A percentile compares a stretch with the other conserved stretches of the same genome.
Evolutionary conservation across 2,113 vertebrate species (phyloP).

Genomic region (Rhynchomys soricoides): DNA sequence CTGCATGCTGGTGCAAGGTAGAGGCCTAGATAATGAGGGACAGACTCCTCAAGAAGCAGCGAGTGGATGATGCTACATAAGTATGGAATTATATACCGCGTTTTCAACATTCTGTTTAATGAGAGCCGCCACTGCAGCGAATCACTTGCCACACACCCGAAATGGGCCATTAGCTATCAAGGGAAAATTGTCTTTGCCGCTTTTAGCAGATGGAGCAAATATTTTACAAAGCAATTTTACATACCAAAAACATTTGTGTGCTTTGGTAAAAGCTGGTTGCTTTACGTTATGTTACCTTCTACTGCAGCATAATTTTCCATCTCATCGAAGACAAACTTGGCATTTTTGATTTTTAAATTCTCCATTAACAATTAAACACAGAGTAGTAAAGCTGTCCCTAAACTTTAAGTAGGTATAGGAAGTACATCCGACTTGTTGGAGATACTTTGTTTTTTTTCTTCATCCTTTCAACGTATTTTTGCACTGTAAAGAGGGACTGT

Average conservation of each 20-base stretch:
- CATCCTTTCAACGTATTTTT: slow-evolving; percentile 53
- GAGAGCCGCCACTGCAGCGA: slow-evolving; percentile 82
- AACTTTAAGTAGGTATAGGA: slow-evolving; percentile 80
- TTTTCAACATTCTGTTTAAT: slow-evolving; percentile 79
- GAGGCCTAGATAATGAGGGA: slow-evolving; percentile 83
- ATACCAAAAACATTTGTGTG: slow-evolving; percentile 88
- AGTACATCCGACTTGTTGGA: slow-evolving; percentile 65
- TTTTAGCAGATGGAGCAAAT: slow-evolving; percentile 97
- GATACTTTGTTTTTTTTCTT: slow-evolving; percentile 40
- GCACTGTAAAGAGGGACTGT: slow-evolving; percentile 60
- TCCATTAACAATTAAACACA: slow-evolving; percentile 81
- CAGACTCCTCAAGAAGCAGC: slow-evolving; percentile 79
- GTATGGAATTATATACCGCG: slow-evolving; percentile 81
- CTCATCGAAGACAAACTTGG: slow-evolving; percentile 85
- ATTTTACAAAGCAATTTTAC: slow-evolving; percentile 92
- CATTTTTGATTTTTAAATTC: slow-evolving; percentile 85
- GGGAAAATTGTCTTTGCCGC: slow-evolving; percentile 96
- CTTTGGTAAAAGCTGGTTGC: slow-evolving; percentile 86
- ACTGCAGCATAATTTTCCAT: slow-evolving; percentile 82
- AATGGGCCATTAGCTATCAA: slow-evolving; percentile 96
- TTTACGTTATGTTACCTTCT: slow-evolving; percentile 85
- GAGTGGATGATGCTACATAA: slow-evolving; percentile 87
- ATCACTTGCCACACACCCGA: slow-evolving; percentile 89
- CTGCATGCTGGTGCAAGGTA: slow-evolving; percentile 77
- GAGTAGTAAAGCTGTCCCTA: slow-evolving; percentile 80